These are phyloP conservation scores for Enteromius argenteus DNA, from an alignment of 2,797 vertebrate species.

Conservation along the genomic window DNA sequence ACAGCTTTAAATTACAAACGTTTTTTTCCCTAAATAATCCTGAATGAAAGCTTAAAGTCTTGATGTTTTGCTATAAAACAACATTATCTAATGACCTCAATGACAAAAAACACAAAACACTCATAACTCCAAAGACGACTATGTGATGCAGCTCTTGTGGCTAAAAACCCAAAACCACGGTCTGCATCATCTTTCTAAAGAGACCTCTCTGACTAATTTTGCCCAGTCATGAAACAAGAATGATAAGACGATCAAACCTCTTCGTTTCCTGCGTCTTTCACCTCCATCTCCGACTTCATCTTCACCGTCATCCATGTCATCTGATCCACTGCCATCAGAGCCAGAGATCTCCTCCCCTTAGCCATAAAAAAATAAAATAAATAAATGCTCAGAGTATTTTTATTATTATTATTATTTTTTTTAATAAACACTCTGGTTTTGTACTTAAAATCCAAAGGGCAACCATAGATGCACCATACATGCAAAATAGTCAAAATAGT, in stretches of 20 bases:
- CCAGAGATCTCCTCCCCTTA: constrained; percentile 97
- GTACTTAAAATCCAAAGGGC: not conserved
- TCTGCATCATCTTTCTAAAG: not conserved
- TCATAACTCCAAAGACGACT: not conserved
- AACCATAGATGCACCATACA: not conserved
- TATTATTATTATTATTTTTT: no score
- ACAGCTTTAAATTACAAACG: not conserved
- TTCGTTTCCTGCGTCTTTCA: constrained; percentile 88
- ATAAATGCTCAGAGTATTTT: no score
- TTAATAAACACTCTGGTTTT: not conserved
- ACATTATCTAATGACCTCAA: not conserved
- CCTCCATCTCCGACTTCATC: constrained; percentile 86
- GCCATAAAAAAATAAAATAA: not conserved
- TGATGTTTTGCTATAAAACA: not conserved
- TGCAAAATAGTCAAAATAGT: not conserved
- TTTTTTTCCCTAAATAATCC: not conserved
- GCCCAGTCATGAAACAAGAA: not conserved
- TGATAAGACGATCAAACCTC: constrained; percentile 75
- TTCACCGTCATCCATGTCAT: constrained; percentile 93
- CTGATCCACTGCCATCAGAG: constrained; percentile 92
- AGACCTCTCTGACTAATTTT: not conserved
- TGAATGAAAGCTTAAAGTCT: not conserved
- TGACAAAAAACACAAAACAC: not conserved
- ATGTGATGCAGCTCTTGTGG: not conserved
- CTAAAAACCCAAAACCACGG: not conserved